Evolutionary conservation across 2,888 invertebrate genomes (phyloP).

Genomic region (Apotomis turbidana): DNA sequence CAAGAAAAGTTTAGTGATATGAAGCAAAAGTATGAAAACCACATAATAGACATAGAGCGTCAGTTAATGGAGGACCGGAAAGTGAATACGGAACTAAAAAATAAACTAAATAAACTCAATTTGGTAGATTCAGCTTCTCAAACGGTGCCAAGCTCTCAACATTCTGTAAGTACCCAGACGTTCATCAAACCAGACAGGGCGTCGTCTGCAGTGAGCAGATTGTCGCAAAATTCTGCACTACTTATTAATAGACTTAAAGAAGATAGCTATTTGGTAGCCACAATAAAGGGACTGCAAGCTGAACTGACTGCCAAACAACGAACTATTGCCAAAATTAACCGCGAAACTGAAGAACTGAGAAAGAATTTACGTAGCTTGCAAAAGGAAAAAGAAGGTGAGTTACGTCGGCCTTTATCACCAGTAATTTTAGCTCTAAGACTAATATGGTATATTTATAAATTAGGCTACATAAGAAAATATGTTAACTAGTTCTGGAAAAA

Average conservation of each 20-base stretch:
- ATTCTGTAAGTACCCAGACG: conserved; percentile 67
- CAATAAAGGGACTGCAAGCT: conserved; percentile 90
- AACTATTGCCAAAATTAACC: conserved; percentile 87
- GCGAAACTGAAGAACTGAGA: conserved; percentile 89
- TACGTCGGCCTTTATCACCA: not conserved
- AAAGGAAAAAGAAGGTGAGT: conserved; percentile 87
- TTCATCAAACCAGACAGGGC: conserved; percentile 69
- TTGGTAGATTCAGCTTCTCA: conserved; percentile 73
- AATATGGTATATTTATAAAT: too few relatives aligned
- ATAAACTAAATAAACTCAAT: conserved; percentile 76
- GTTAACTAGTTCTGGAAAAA: too few relatives aligned
- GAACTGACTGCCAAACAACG: conserved; percentile 90
- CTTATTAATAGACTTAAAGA: conserved; percentile 84
- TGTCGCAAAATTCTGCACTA: conserved; percentile 82
- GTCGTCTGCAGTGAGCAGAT: conserved; percentile 77
- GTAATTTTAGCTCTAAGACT: too few relatives aligned
- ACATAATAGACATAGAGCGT: conserved; percentile 89
- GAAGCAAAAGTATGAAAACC: conserved; percentile 89
- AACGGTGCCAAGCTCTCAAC: conserved; percentile 67
- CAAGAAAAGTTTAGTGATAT: conserved; percentile 91
- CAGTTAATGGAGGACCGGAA: conserved; percentile 82
- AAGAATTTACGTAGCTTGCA: conserved; percentile 90
- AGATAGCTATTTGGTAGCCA: conserved; percentile 90
- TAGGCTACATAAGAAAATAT: too few relatives aligned
- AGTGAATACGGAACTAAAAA: conserved; percentile 79